Conservation (phyloP, 2,888 invertebrate genomes). For the Lathronympha strigana region DNA sequence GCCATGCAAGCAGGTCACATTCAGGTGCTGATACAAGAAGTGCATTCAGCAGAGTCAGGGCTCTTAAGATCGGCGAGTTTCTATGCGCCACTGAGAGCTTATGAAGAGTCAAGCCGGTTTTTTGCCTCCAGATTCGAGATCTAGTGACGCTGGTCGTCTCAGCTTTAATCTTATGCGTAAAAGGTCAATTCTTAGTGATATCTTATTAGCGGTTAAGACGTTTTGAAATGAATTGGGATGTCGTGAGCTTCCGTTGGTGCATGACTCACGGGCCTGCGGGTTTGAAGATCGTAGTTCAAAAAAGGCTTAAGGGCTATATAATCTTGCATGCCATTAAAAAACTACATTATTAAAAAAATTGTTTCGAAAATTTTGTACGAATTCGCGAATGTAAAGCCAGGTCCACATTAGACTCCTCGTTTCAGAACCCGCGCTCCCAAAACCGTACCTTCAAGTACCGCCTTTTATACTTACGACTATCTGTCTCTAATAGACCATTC, state of each 20-base stretch:
- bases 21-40: no score
- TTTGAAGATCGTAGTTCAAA: not conserved
- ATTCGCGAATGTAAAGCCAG: no score
- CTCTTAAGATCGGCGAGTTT: no score
- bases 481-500: constrained; percentile 44
- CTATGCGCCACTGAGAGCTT: no score
- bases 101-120: constrained; percentile 47
- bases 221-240: constrained; percentile 13
- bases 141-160: constrained; percentile 56
- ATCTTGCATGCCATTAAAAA: no score
- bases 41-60: no score
- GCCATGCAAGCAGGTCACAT: no score
- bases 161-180: not conserved
- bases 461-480: not conserved
- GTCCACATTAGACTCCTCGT: no score
- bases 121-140: constrained; percentile 45
- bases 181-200: not conserved
- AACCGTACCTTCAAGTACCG: no score
- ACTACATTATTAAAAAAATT: no score
- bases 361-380: no score
- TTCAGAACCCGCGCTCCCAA: no score
- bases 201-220: not conserved
- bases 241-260: constrained; percentile 60
- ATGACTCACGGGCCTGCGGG: constrained; percentile 62
- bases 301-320: constrained; percentile 13